phyloP scores from a whole-genome alignment of 2,888 invertebrate genomes.

The Oegoconia quadripuncta region DNA sequence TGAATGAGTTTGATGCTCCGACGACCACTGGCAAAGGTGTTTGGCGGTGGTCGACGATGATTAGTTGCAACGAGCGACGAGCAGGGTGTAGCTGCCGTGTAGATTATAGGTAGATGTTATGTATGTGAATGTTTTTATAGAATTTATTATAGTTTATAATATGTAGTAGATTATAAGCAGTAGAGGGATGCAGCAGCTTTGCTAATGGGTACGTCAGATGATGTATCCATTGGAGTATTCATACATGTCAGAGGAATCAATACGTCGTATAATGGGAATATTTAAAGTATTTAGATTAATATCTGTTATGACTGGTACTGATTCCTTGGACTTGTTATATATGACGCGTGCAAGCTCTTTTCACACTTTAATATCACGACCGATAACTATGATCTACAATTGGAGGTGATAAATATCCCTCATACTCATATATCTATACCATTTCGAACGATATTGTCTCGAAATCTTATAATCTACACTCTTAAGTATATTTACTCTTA shows the following conservation, averaged over 20 bases:
- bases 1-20: conserved; percentile 43
- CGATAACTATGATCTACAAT: no score
- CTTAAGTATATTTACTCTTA: no score
- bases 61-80: conserved; percentile 17
- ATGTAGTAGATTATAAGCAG: conserved; percentile 41
- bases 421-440: no score
- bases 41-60: conserved; percentile 30
- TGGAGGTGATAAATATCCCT: no score
- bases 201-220: conserved; percentile 25
- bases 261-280: conserved; percentile 1
- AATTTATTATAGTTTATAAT: conserved; percentile 29
- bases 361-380: conserved; percentile 34
- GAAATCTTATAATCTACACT: no score
- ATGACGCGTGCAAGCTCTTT: conserved; percentile 37
- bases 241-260: conserved; percentile 39
- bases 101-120: conserved; percentile 76
- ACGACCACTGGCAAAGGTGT: conserved; percentile 31
- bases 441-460: no score
- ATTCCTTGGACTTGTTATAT: conserved; percentile 29
- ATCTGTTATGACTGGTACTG: conserved; percentile 6
- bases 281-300: neutral
- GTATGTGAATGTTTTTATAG: conserved; percentile 51
- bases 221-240: conserved; percentile 28
- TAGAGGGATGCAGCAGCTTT: conserved; percentile 54
- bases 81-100: conserved; percentile 39